Evolutionary conservation across 1,140 invertebrate genomes (phyloP).

Genomic region (Macrosteles quadrilineatus): DNA sequence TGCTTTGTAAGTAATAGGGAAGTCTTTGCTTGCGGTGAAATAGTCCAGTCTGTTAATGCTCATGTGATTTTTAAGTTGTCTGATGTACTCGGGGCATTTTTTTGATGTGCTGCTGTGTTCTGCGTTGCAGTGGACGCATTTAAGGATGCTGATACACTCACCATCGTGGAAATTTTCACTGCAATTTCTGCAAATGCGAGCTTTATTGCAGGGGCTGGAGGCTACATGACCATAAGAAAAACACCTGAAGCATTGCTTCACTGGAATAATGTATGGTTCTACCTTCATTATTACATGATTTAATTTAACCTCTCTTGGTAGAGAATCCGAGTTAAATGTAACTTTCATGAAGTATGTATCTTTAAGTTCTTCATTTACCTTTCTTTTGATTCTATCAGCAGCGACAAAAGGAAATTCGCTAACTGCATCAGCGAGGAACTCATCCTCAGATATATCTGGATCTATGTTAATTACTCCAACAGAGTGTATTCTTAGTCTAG

Average conservation of each 20-base stretch:
- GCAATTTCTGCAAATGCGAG: neutral
- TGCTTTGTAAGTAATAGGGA: neutral
- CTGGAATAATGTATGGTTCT: constrained; percentile 3
- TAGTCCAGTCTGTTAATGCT: neutral
- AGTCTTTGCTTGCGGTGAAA: neutral
- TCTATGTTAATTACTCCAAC: neutral
- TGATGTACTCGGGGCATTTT: neutral
- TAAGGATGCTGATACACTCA: neutral
- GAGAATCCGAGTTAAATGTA: neutral
- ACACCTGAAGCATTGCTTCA: neutral
- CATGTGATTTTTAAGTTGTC: neutral
- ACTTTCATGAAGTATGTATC: neutral
- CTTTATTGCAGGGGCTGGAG: neutral
- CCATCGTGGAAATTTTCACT: neutral
- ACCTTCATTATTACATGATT: neutral
- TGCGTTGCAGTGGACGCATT: neutral
- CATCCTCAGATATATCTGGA: neutral
- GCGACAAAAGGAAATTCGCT: neutral
- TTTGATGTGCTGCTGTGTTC: neutral
- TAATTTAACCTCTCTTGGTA: neutral
- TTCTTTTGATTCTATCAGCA: neutral
- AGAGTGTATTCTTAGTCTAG: neutral
- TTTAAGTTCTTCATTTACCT: neutral
- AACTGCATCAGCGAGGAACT: neutral
- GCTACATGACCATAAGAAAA: neutral